Conservation (phyloP, 2,113 vertebrate species). For the Sinocyclocheilus anshuiensis region DNA sequence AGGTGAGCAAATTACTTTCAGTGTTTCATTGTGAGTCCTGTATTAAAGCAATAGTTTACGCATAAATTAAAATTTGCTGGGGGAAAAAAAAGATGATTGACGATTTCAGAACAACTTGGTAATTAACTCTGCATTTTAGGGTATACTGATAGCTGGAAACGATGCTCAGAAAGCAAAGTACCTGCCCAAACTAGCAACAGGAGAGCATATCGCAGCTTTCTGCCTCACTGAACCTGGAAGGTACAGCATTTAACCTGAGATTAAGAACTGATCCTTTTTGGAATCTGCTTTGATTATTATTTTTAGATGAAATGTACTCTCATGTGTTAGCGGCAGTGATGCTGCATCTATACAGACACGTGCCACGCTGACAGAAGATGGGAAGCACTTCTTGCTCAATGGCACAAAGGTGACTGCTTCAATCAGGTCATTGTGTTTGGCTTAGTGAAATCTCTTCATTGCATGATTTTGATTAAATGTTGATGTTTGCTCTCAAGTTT, state of each 20-base stretch:
- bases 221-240: constrained; percentile 94
- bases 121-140: constrained; percentile 71
- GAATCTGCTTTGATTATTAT: not conserved
- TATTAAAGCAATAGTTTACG: too few species aligned
- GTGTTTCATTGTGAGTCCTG: too few species aligned
- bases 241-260: constrained; percentile 65
- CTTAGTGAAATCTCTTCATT: not conserved
- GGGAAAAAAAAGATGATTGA: too few species aligned
- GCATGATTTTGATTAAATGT: not conserved
- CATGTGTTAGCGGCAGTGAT: constrained; percentile 87
- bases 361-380: constrained; percentile 85
- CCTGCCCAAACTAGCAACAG: constrained; percentile 87
- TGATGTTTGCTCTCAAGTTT: constrained; percentile 72
- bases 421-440: not conserved
- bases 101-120: too few species aligned
- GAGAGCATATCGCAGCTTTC: constrained; percentile 93
- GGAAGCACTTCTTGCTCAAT: constrained; percentile 83
- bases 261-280: not conserved
- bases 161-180: constrained; percentile 93
- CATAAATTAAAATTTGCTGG: too few species aligned
- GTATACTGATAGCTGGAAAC: constrained; percentile 89
- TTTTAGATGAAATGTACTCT: not conserved
- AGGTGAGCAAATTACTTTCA: constrained; percentile 74
- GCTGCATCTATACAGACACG: constrained; percentile 90
- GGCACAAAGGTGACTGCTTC: constrained; percentile 85